Conservation (phyloP, 2,888 invertebrate species). For the Brachyptera risi region DNA sequence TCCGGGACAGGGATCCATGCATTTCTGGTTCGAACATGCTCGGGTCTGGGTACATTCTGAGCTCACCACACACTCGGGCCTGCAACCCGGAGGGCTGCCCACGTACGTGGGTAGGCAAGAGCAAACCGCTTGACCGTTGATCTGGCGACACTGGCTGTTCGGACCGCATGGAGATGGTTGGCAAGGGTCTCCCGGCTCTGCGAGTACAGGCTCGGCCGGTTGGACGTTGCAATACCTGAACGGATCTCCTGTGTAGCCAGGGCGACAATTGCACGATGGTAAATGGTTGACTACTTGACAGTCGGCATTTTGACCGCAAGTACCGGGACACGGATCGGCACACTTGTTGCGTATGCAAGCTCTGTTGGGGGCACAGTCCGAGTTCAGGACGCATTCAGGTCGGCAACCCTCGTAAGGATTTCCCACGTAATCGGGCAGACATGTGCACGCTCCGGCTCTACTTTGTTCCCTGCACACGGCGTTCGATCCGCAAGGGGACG, state of each 20-base stretch:
- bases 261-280: slow-evolving; percentile 52
- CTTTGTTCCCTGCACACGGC: slow-evolving; percentile 64
- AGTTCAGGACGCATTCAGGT: slow-evolving; percentile 50
- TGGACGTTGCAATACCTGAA: slow-evolving; percentile 51
- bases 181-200: slow-evolving; percentile 49
- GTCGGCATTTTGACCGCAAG: slow-evolving; percentile 44
- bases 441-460: slow-evolving; percentile 65
- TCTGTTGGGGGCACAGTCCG: slow-evolving; percentile 48
- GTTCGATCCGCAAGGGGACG: slow-evolving; percentile 42
- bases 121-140: slow-evolving; percentile 67
- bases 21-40: slow-evolving; percentile 65
- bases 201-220: slow-evolving; percentile 25
- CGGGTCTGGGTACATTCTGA: slow-evolving; percentile 63
- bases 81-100: slow-evolving; percentile 64
- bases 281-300: slow-evolving; percentile 43
- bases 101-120: slow-evolving; percentile 62
- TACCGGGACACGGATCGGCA: slow-evolving; percentile 56
- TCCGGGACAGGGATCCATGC: slow-evolving; percentile 65
- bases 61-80: slow-evolving; percentile 68
- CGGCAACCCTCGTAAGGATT: slow-evolving; percentile 52
- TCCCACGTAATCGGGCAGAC: slow-evolving; percentile 63
- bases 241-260: slow-evolving; percentile 70
- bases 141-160: slow-evolving; percentile 71
- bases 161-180: slow-evolving; percentile 72
- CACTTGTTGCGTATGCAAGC: slow-evolving; percentile 50